Evolutionary conservation across 1,140 invertebrate species (phyloP).

Genomic region (Saccostrea glomerata): DNA sequence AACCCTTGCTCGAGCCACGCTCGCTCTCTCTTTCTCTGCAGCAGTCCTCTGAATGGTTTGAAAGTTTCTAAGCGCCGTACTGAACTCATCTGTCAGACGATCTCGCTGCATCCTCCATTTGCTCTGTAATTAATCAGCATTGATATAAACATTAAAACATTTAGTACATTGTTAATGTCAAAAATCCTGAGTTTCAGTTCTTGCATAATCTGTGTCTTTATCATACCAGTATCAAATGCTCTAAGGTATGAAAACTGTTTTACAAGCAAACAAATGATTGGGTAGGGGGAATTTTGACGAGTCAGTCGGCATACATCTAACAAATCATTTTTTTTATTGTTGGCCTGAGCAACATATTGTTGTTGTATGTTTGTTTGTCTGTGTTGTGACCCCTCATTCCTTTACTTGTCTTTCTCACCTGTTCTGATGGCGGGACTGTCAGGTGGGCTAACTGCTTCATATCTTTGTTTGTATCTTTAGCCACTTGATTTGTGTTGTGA

Average conservation of each 20-base stretch:
- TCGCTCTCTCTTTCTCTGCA: constrained; percentile 88
- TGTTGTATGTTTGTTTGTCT: neutral
- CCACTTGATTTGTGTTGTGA: constrained; percentile 96
- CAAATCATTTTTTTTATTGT: too few species aligned
- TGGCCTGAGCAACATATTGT: too few species aligned
- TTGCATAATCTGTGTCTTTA: too few species aligned
- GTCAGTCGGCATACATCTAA: too few species aligned
- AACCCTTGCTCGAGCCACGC: constrained; percentile 83
- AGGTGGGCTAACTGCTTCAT: constrained; percentile 89
- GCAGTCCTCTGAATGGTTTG: constrained; percentile 87
- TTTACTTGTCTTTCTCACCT: constrained; percentile 69
- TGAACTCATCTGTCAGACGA: constrained; percentile 95
- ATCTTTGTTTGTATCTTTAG: constrained; percentile 94
- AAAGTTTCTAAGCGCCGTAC: constrained; percentile 93
- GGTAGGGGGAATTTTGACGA: too few species aligned
- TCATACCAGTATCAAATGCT: too few species aligned
- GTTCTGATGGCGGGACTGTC: constrained; percentile 80
- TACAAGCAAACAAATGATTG: too few species aligned
- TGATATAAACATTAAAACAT: neutral
- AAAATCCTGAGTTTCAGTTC: too few species aligned
- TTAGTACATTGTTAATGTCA: too few species aligned
- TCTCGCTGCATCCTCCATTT: constrained; percentile 95
- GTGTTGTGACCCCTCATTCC: neutral
- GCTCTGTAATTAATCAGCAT: constrained; percentile 81
- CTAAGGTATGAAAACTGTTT: too few species aligned